phyloP scores from a whole-genome alignment of 2,113 vertebrate genomes.

The Aphyosemion australe region DNA sequence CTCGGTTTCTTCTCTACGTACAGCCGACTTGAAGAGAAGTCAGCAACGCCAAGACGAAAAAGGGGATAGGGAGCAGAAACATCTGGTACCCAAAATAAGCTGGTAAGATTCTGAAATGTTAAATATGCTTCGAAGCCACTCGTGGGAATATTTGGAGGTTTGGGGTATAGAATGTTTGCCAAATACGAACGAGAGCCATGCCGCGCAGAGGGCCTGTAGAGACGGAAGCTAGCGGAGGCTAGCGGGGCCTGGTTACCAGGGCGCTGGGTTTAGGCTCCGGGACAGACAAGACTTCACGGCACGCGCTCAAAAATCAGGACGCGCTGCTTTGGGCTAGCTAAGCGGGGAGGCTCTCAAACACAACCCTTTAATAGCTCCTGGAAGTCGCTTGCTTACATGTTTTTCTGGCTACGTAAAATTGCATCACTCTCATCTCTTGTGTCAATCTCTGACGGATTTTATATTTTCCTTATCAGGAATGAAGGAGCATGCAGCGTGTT shows the following conservation, averaged over 20 bases:
- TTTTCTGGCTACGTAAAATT: too few relatives aligned
- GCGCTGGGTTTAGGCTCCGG: conserved; percentile 46
- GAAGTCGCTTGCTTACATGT: fast-evolving
- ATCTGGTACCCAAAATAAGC: not conserved
- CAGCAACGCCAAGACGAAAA: conserved; percentile 9
- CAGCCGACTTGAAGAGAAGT: conserved; percentile 47
- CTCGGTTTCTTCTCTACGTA: conserved; percentile 40
- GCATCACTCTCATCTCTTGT: not conserved
- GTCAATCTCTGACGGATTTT: not conserved
- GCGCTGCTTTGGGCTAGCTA: conserved; percentile 38
- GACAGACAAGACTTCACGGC: not conserved
- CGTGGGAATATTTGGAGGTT: fast-evolving
- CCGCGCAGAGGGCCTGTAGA: conserved; percentile 17
- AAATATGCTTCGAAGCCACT: fast-evolving
- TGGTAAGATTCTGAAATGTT: not conserved
- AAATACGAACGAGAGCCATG: conserved; percentile 19
- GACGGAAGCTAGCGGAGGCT: conserved; percentile 15
- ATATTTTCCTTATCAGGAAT: not conserved
- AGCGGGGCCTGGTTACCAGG: conserved; percentile 56
- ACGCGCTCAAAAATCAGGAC: conserved; percentile 47
- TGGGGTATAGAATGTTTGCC: not conserved
- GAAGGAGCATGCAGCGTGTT: not conserved
- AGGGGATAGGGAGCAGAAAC: conserved; percentile 24
- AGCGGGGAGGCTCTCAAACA: not conserved
- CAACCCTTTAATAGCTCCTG: fast-evolving